Evolutionary conservation across 2,113 vertebrate genomes (phyloP), one percentile per base, ranked within the genome.

Genomic region (Sinocyclocheilus grahami): DNA sequence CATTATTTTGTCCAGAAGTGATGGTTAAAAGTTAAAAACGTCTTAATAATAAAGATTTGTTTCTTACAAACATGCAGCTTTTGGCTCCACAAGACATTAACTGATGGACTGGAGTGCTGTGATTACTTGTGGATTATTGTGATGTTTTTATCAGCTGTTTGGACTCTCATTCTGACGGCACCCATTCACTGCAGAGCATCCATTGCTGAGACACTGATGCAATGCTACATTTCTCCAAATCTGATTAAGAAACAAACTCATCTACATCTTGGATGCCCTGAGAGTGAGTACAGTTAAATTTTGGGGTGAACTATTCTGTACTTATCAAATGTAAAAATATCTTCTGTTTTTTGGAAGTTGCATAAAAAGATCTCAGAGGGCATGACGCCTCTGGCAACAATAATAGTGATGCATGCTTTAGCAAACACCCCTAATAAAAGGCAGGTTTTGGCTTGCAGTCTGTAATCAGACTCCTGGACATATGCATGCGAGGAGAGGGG

Each of bases 401-500:
- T 80, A 42, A 42, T 24, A 39, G 22, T 7, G 33, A 63, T 80
- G 33, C 33, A 37, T 24, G 58, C 6, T n/a, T 80, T 63, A 80
- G 20, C 33, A 62, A 62, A 60, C 20, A 42, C 10, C 10, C 6
- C 11, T 62, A n/a, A 80, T 63, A 24, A 67, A 51, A 5, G 39
- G n/a, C 58, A 65, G 24, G 74, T 48, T 51, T 82, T 20, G 62
- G 79, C 60, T 82, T 48, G 60, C n/a, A 11, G 14, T 67, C 62
- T 82, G 4, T 30, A 53, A 71, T 83, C 63, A 55, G 78, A 14
- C 55, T 79, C 12, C 30, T n/a, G 24, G 65, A 83, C 30, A 71
- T n/a, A 83, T 53, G 67, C 55, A 27, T 72, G 65, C 72, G 20
- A 83, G 46, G 20, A 72, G 46, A 72, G 65, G 63, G 81, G 81